Evolutionary conservation across 2,888 invertebrate genomes (phyloP), one percentile per base, ranked within the genome.

Genomic region (Metopia argyrocephala): DNA sequence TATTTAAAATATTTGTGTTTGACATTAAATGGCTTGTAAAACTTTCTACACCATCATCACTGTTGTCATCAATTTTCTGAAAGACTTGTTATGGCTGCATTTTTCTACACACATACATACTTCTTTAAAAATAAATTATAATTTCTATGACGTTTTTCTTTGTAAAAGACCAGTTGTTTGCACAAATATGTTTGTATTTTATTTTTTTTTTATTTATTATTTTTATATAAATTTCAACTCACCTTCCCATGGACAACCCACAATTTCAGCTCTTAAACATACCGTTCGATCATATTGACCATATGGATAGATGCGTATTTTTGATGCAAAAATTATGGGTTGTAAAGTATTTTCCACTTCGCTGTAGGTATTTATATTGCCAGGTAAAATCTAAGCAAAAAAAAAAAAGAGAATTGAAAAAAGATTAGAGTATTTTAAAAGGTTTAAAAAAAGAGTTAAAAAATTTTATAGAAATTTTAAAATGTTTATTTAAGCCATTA

Each of bases 181-280:
- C 20, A 12, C 20, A 2, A 18, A 48, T 6, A 48, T n/a, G 5
- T 18, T 48, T 48, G 48, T 48, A 12, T n/a, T 20, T 18, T 48
- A 48, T n/a, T 4, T 48, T 31, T 20, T 5, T 20, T 38, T 56
- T 5, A 38, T 1, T 50, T 27, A 5, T 50, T 48, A 20, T 62
- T 52, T 7, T 69, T 38, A 50, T 45, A 4, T 23, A 54, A 23
- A n/a, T n/a, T n/a, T 20, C 21, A 20, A 92, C 93, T 93, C 90
- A 95, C 96, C 95, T 91, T 92, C 92, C 93, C 94, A 96, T 84
- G 91, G 91, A 90, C 96, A 96, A 76, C 96, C 96, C 84, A 95
- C 93, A 84, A 96, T 91, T 91, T 96, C 96, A 64, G 96, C 93
- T 82, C 96, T 91, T 92, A 96, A 93, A 89, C 96, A 96, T 82